A percentile compares a stretch with the other conserved stretches of the same genome.
These are phyloP conservation scores for Scaptomyza montana DNA, from an alignment of 1,140 invertebrate species.

Conservation along the genomic window DNA sequence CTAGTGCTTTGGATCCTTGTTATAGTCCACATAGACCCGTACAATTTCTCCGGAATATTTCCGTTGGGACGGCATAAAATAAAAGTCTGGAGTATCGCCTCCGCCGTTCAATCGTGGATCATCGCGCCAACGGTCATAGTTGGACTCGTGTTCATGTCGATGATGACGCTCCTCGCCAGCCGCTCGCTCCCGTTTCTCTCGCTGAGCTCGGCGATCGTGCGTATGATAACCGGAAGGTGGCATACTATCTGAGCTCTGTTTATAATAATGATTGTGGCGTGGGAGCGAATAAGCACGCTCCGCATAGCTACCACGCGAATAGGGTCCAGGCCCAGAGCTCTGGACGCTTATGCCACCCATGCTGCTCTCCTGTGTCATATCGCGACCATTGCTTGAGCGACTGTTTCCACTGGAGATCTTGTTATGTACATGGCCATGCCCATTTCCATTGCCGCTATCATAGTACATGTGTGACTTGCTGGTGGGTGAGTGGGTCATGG, in stretches of 20 bases:
- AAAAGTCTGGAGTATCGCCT: constrained; percentile 91
- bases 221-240: constrained; percentile 84
- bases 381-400: constrained; percentile 60
- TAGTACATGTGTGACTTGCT: constrained; percentile 82
- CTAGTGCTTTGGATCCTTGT: constrained; percentile 85
- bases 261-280: constrained; percentile 76
- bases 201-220: constrained; percentile 70
- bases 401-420: constrained; percentile 46
- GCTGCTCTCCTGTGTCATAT: constrained; percentile 76
- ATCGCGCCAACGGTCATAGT: constrained; percentile 69
- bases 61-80: constrained; percentile 96
- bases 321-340: constrained; percentile 38
- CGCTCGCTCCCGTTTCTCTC: constrained; percentile 40
- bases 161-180: constrained; percentile 64
- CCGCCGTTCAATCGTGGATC: constrained; percentile 78
- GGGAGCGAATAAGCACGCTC: constrained; percentile 80
- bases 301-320: constrained; percentile 82
- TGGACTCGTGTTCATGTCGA: constrained; percentile 56
- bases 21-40: constrained; percentile 94
- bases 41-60: constrained; percentile 97
- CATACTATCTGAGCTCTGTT: constrained; percentile 74
- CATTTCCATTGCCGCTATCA: constrained; percentile 63
- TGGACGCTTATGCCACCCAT: constrained; percentile 11
- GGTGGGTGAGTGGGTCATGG: constrained; percentile 83
- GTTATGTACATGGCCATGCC: constrained; percentile 56